Evolutionary conservation across 30 jellyfish, hydroid and myxozoan species (phyloP).

Genomic region (Aurelia sp.): DNA sequence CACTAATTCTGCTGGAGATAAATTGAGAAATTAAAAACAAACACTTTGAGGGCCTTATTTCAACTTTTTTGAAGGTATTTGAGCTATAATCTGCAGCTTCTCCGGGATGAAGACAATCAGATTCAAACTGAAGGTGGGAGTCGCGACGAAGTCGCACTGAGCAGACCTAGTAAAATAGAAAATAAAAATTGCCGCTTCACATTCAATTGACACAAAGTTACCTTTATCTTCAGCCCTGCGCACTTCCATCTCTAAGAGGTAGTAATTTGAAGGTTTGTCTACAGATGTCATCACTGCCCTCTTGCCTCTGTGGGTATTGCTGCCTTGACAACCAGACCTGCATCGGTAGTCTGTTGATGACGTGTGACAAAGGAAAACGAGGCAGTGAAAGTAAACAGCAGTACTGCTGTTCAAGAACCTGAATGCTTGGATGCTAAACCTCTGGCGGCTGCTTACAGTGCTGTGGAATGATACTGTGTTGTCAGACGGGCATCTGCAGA

Average conservation of each 20-base stretch:
- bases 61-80: too few relatives aligned
- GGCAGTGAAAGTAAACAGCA: slow-evolving; percentile 42
- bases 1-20: too few relatives aligned
- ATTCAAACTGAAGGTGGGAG: too few relatives aligned
- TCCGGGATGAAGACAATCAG: too few relatives aligned
- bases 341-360: slow-evolving; percentile 40
- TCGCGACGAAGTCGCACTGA: too few relatives aligned
- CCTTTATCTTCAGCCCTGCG: neutral
- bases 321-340: slow-evolving; percentile 41
- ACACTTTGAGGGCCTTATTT: too few relatives aligned
- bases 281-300: slow-evolving; percentile 5
- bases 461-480: slow-evolving; percentile 27
- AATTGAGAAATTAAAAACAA: too few relatives aligned
- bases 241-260: slow-evolving; percentile 6
- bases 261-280: slow-evolving; percentile 11
- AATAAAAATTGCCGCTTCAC: neutral
- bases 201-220: neutral
- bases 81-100: too few relatives aligned
- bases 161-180: too few relatives aligned
- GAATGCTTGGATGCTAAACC: slow-evolving; percentile 32
- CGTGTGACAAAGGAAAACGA: slow-evolving; percentile 41
- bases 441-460: slow-evolving; percentile 12
- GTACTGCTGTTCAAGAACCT: slow-evolving; percentile 29
- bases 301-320: slow-evolving; percentile 30
- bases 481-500: slow-evolving; percentile 29